phyloP scores from a whole-genome alignment of 2,113 vertebrate species.

The Pachypanchax playfairii region DNA sequence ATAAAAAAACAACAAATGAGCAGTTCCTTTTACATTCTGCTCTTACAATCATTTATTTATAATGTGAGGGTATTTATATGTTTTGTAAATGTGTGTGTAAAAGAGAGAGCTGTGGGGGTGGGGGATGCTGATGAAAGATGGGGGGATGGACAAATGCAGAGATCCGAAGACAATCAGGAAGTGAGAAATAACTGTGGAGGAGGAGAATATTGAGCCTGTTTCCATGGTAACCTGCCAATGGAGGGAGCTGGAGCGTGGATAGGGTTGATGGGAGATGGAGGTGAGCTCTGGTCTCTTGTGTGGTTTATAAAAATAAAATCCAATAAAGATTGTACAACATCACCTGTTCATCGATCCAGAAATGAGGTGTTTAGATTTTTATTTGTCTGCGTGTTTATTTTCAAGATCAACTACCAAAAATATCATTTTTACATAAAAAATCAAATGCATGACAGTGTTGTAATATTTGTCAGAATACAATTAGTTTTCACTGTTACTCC shows the following conservation, averaged over 20 bases:
- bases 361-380: too few species aligned
- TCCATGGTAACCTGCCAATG: constrained; percentile 72
- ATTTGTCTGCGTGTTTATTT: too few species aligned
- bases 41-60: too few species aligned
- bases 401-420: too few species aligned
- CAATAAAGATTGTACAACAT: constrained; percentile 53
- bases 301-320: constrained; percentile 12
- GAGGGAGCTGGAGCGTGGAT: constrained; percentile 24
- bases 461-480: too few species aligned
- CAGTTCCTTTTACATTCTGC: too few species aligned
- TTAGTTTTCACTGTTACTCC: too few species aligned
- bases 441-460: too few species aligned
- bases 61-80: constrained; percentile 21
- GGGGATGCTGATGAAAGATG: neutral
- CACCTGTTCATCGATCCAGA: too few species aligned
- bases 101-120: constrained; percentile 20
- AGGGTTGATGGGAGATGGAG: constrained; percentile 4
- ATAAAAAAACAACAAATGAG: neutral
- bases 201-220: constrained; percentile 67
- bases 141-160: constrained; percentile 22
- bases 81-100: constrained; percentile 21
- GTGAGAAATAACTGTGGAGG: constrained; percentile 52
- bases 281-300: neutral
- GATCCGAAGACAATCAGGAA: constrained; percentile 70
- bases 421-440: too few species aligned